Base-by-base conservation (phyloP, 2,797 vertebrate species). In the Triplophysa yarkandensis region DNA sequence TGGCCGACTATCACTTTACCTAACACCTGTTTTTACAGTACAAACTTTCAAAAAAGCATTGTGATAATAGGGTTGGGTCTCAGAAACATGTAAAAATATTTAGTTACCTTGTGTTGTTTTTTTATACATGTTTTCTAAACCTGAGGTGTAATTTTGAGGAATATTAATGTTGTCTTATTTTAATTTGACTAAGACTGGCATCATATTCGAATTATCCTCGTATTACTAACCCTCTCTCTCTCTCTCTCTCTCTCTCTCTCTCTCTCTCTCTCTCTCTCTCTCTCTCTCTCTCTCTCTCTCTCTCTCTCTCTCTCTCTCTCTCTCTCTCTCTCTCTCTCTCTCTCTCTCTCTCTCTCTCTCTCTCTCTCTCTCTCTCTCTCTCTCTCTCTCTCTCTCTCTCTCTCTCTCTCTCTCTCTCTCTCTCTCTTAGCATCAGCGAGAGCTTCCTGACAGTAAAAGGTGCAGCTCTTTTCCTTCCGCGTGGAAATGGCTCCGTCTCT, bases 371-470 rank as follows among this genome's bases (percentile, higher is more conserved):
- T 66, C 44, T 23, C n/a, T 57, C 3, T 61, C n/a, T 74, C 27
- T 30, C 8, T 50, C 5, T 17, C 1, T 66, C 44, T 23, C n/a
- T 57, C 3, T 61, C n/a, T 74, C 27, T 30, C 8, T 50, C 5
- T 17, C 1, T 66, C 44, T 23, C n/a, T n/a, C n/a, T n/a, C n/a
- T n/a, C n/a, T 57, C 3, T 61, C n/a, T 74, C 27, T 30, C 8
- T 50, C 5, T 17, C 1, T 66, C 44, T 23, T 34, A 99, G 96
- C 89, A 98, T 99, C 92, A 98, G 95, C 34, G 97, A 99, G 90
- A 99, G 95, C 86, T 99, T 99, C 88, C 93, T 99, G 83, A 97
- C 97, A 3, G 97, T 99, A 54, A 99, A 99, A 92, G 97, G 97
- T 41, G 97, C 96, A 17, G 97, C 97, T 2, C 94, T 98, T 82